Evolutionary conservation across 2,113 vertebrate genomes (phyloP).

Genomic region (Ranitomeya variabilis): DNA sequence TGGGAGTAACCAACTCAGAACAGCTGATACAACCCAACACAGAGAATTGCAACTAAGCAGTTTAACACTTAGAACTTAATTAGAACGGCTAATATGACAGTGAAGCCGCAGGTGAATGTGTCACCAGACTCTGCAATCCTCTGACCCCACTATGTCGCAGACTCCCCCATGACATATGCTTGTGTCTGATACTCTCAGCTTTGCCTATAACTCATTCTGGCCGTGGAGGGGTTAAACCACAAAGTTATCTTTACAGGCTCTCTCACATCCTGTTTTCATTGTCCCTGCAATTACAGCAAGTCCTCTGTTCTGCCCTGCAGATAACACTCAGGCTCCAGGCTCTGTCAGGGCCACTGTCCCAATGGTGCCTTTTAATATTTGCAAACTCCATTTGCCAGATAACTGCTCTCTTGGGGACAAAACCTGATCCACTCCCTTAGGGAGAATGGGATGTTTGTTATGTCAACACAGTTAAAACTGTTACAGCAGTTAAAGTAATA

Average conservation of each 20-base stretch:
- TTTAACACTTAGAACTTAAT: too few relatives aligned
- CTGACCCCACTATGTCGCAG: too few relatives aligned
- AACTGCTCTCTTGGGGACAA: conserved; percentile 60
- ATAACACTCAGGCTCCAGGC: conserved; percentile 33
- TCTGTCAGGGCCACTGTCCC: conserved; percentile 43
- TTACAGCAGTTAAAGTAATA: conserved; percentile 42
- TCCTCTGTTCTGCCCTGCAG: conserved; percentile 37
- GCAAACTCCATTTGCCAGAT: conserved; percentile 60
- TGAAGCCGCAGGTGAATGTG: too few relatives aligned
- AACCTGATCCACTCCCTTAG: conserved; percentile 59
- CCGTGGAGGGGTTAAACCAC: conserved; percentile 2
- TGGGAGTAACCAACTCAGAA: too few relatives aligned
- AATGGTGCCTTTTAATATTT: conserved; percentile 64
- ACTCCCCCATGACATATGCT: background rate
- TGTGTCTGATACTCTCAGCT: background rate
- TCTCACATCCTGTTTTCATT: background rate
- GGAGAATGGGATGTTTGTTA: conserved; percentile 60
- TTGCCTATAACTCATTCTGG: background rate
- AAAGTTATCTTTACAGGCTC: background rate
- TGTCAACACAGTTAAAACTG: conserved; percentile 63
- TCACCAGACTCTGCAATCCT: too few relatives aligned
- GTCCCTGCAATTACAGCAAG: conserved; percentile 20
- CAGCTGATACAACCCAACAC: too few relatives aligned
- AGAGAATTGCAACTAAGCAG: too few relatives aligned
- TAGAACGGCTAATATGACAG: too few relatives aligned